Conservation (phyloP, 2,888 invertebrate genomes). For the Rhagophthalmus giganteus region DNA sequence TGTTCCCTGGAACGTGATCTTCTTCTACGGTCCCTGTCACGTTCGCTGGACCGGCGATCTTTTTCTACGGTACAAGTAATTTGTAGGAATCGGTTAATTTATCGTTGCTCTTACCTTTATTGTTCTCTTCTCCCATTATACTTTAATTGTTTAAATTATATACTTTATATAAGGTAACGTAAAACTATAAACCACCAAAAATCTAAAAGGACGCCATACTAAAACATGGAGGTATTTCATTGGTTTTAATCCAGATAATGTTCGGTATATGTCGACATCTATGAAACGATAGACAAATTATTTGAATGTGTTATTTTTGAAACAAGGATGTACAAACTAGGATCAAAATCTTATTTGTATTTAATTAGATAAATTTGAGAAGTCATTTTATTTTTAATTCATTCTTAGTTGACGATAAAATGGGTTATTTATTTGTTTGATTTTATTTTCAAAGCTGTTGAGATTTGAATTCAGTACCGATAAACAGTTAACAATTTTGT, state of each 20-base stretch:
- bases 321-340: too few species aligned
- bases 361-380: too few species aligned
- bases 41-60: conserved; percentile 39
- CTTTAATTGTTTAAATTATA: not conserved
- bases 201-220: not conserved
- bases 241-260: not conserved
- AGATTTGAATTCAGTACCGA: too few species aligned
- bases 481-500: too few species aligned
- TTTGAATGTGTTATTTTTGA: too few species aligned
- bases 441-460: too few species aligned
- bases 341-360: too few species aligned
- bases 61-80: conserved; percentile 23
- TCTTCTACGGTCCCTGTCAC: conserved; percentile 53
- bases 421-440: too few species aligned
- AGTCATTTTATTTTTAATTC: too few species aligned
- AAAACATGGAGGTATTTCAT: not conserved
- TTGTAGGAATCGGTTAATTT: not conserved
- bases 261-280: not conserved
- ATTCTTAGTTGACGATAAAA: too few species aligned
- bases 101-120: conserved; percentile 30
- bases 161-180: not conserved
- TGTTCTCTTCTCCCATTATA: conserved; percentile 38
- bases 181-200: not conserved
- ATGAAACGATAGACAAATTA: not conserved
- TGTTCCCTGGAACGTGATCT: conserved; percentile 65